These are phyloP conservation scores for Pteropus alecto DNA, from an alignment of 2,113 vertebrate species.

Conservation along the genomic window DNA sequence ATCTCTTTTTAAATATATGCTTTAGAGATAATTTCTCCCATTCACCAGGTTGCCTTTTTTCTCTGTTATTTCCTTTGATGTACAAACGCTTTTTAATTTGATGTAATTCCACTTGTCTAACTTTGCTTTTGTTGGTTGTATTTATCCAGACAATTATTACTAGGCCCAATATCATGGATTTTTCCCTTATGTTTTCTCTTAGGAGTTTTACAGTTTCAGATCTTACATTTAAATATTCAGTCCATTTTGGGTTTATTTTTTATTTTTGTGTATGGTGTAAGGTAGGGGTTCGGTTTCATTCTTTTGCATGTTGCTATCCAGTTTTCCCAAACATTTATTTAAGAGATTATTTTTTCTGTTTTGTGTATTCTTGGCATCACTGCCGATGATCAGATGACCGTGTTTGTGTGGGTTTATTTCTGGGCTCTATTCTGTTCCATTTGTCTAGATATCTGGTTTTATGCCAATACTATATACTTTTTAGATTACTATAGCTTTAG, in stretches of 20 bases:
- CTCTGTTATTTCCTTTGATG: not conserved
- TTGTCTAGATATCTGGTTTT: not conserved
- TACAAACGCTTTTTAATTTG: not conserved
- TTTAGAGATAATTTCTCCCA: not conserved
- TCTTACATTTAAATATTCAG: not conserved
- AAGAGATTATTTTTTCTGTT: not conserved
- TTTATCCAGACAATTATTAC: not conserved
- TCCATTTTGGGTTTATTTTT: not conserved
- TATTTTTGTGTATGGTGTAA: not conserved
- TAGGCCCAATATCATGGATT: not conserved
- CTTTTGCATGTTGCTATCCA: not conserved
- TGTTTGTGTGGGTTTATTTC: not conserved
- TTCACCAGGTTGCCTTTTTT: not conserved
- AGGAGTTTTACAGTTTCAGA: not conserved
- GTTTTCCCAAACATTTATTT: not conserved
- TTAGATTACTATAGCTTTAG: not conserved
- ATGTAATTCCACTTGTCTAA: not conserved
- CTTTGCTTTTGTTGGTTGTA: not conserved
- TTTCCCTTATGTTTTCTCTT: not conserved
- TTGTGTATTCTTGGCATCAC: not conserved
- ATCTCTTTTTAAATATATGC: not conserved
- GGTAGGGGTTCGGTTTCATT: not conserved
- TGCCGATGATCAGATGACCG: not conserved
- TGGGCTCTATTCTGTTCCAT: not conserved
- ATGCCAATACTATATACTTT: not conserved